A percentile compares a stretch with the other conserved stretches of the same genome.
Conservation (phyloP, 2,797 vertebrate species). For the Megaceryle alcyon region DNA sequence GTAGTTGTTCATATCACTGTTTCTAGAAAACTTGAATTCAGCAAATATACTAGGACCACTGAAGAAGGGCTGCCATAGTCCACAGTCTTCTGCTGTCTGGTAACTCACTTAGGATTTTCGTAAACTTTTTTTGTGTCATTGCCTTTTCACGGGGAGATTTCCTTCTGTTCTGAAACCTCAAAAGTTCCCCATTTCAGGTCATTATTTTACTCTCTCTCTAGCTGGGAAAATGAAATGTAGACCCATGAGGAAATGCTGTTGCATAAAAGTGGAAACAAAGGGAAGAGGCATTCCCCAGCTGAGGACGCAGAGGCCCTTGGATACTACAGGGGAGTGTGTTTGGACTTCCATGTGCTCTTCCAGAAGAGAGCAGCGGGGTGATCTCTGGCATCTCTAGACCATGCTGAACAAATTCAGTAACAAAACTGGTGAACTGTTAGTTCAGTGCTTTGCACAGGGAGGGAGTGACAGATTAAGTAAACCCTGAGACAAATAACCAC, state of each 20-base stretch:
- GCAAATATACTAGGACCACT: neutral
- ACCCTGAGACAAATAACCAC: neutral
- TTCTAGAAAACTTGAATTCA: neutral
- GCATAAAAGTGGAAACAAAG: conserved; percentile 14
- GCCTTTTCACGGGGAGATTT: conserved; percentile 37
- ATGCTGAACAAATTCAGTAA: neutral
- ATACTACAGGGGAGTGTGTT: conserved; percentile 48
- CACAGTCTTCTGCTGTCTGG: neutral
- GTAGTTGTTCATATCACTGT: neutral
- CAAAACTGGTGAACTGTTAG: neutral
- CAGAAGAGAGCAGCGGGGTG: neutral
- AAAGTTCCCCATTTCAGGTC: conserved; percentile 51
- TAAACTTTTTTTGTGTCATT: conserved; percentile 33
- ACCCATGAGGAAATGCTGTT: conserved; percentile 11
- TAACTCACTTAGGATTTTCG: conserved; percentile 14
- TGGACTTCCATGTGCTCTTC: conserved; percentile 10
- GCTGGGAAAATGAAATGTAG: conserved; percentile 43
- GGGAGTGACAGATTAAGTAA: neutral
- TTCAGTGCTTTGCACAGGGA: neutral
- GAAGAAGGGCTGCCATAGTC: neutral
- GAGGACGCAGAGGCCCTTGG: conserved; percentile 48
- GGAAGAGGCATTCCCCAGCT: conserved; percentile 13
- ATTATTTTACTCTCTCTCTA: conserved; percentile 37
- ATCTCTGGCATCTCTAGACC: neutral
- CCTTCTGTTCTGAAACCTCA: conserved; percentile 51